phyloP scores from a whole-genome alignment of 2,797 vertebrate genomes.

The Eulemur coronatus region DNA sequence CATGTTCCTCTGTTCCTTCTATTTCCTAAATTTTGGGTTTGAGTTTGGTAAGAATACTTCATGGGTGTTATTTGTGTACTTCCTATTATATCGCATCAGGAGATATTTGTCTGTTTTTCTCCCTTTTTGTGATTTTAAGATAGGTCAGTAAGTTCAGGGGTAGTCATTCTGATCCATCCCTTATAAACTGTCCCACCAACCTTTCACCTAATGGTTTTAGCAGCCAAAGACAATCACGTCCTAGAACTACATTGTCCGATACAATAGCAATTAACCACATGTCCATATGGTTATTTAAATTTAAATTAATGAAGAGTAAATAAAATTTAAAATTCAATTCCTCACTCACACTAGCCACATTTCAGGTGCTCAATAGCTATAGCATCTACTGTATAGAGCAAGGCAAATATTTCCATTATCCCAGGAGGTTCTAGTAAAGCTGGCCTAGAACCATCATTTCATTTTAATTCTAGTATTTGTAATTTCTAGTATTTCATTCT shows the following conservation, averaged over 20 bases:
- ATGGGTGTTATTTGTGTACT: neutral
- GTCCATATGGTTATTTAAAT: neutral
- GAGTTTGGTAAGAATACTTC: neutral
- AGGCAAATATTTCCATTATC: neutral
- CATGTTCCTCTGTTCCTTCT: neutral
- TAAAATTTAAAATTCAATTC: neutral
- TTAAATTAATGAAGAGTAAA: neutral
- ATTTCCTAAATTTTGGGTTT: neutral
- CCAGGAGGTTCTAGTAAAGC: neutral
- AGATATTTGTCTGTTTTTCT: neutral
- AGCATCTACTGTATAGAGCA: neutral
- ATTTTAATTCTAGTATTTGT: slow-evolving; percentile 28
- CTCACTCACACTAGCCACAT: neutral
- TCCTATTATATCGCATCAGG: neutral
- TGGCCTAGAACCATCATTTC: neutral
- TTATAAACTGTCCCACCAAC: neutral
- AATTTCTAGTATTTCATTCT: neutral
- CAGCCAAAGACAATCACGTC: neutral
- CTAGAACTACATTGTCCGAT: neutral
- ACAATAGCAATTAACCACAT: neutral
- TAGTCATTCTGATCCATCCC: neutral
- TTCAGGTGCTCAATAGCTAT: neutral
- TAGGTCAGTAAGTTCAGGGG: neutral
- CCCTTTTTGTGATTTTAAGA: neutral
- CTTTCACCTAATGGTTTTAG: neutral